Conservation (phyloP, 2,797 vertebrate genomes). For the Xyrichtys novacula region DNA sequence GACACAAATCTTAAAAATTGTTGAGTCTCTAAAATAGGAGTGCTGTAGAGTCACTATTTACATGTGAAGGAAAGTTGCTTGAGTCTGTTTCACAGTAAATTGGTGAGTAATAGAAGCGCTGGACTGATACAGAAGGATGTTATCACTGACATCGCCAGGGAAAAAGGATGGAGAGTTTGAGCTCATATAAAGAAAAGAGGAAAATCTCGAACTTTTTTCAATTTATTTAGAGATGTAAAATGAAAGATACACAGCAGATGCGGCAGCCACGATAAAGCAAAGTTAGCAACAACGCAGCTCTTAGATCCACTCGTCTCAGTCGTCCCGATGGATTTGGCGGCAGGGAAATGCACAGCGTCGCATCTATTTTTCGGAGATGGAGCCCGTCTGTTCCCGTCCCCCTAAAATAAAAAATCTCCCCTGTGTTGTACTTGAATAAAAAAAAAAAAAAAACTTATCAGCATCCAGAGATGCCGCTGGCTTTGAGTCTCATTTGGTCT, state of each 20-base stretch:
- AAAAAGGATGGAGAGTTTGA: neutral
- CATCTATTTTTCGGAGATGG: constrained; percentile 52
- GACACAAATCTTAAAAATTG: neutral
- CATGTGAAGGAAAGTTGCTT: neutral
- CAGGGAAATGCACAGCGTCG: constrained; percentile 50
- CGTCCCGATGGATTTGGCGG: constrained; percentile 46
- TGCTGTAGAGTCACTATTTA: constrained; percentile 1
- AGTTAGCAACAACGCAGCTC: constrained; percentile 42
- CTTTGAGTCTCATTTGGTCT: constrained; percentile 68
- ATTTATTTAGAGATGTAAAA: constrained; percentile 55
- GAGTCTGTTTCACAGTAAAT: neutral
- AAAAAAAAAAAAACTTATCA: constrained; percentile 68
- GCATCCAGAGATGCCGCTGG: constrained; percentile 60
- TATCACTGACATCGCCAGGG: neutral
- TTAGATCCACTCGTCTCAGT: constrained; percentile 52
- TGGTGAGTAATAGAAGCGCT: neutral
- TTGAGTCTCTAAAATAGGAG: neutral
- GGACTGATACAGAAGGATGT: neutral
- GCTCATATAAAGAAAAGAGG: constrained; percentile 21
- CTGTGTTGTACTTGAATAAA: constrained; percentile 41
- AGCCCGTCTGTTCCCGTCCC: constrained; percentile 57
- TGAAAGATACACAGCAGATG: constrained; percentile 37
- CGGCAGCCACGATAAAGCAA: constrained; percentile 43
- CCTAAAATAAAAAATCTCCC: constrained; percentile 36
- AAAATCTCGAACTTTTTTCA: constrained; percentile 19